Percentiles rank a stretch among this genome's conserved stretches.
These are phyloP conservation scores for Mastigias papua DNA, from an alignment of 30 jellyfish, hydroid and myxozoan species.

Conservation along the genomic window DNA sequence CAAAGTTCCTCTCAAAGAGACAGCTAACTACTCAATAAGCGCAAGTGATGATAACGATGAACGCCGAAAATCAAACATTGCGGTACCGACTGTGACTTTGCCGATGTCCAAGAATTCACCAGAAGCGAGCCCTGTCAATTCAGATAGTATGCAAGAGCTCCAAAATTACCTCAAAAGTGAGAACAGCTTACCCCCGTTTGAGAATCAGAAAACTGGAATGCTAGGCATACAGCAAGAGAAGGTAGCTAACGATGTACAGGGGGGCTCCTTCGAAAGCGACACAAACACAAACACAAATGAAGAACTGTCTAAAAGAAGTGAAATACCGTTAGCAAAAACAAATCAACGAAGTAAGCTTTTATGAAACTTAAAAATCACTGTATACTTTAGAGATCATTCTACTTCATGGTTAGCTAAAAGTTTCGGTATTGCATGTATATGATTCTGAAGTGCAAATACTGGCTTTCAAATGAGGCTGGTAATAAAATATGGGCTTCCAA, in stretches of 20 bases:
- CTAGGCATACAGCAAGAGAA: not conserved
- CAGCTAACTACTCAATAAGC: not conserved
- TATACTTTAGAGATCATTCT: no score
- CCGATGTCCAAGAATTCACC: constrained; percentile 8
- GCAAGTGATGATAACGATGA: constrained; percentile 26
- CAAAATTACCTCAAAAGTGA: constrained; percentile 60
- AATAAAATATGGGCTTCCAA: no score
- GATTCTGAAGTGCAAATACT: no score
- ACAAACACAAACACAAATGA: not conserved
- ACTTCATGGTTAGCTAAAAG: no score
- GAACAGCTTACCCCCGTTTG: constrained; percentile 41
- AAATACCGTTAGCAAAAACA: constrained; percentile 12
- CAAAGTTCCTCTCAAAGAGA: constrained; percentile 55
- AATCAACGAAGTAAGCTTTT: constrained; percentile 19
- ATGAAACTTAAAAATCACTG: no score
- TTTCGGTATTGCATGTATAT: no score
- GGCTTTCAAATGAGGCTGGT: no score
- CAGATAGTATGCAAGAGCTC: constrained; percentile 57
- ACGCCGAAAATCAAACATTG: constrained; percentile 60
- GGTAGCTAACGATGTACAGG: not conserved
- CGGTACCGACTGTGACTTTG: not conserved
- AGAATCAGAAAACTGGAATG: constrained; percentile 16
- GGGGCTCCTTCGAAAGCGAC: constrained; percentile 3
- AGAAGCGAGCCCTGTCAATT: not conserved
- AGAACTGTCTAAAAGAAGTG: constrained; percentile 37